These are phyloP conservation scores for Eupithecia centaureata DNA, from an alignment of 2,888 invertebrate species.

Conservation along the genomic window DNA sequence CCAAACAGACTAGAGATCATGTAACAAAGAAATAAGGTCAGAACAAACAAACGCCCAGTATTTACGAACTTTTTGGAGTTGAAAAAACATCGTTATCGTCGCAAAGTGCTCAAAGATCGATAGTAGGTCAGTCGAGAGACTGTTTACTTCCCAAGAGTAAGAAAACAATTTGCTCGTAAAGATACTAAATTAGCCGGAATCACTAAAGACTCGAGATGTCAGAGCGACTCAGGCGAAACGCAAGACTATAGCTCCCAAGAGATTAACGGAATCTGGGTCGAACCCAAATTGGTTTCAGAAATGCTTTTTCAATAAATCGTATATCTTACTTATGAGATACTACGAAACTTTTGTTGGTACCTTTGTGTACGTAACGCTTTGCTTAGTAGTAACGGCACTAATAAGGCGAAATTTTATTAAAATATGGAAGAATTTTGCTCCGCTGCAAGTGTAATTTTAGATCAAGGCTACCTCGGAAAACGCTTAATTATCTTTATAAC, in stretches of 20 bases:
- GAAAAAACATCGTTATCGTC: constrained; percentile 7
- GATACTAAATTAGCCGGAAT: constrained; percentile 63
- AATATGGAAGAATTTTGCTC: too few relatives aligned
- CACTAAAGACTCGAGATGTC: constrained; percentile 49
- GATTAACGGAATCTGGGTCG: constrained; percentile 30
- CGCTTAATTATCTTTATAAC: too few relatives aligned
- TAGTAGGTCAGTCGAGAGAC: constrained; percentile 61
- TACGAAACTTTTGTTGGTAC: too few relatives aligned
- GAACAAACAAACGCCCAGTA: background rate
- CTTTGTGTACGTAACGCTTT: too few relatives aligned
- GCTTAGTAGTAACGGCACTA: too few relatives aligned
- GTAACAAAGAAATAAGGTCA: constrained; percentile 5
- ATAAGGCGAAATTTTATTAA: too few relatives aligned
- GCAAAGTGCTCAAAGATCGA: constrained; percentile 49
- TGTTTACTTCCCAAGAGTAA: constrained; percentile 55
- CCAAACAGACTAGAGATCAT: background rate
- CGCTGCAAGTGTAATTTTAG: too few relatives aligned
- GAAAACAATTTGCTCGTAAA: constrained; percentile 68
- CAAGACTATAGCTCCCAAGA: constrained; percentile 14
- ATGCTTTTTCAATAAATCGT: background rate
- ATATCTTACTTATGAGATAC: background rate
- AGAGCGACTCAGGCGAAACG: constrained; percentile 51
- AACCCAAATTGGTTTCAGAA: background rate
- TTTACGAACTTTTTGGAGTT: background rate
- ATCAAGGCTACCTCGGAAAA: too few relatives aligned